Evolutionary conservation across 1,140 invertebrate genomes (phyloP).

Genomic region (Drosophila grimshawi): DNA sequence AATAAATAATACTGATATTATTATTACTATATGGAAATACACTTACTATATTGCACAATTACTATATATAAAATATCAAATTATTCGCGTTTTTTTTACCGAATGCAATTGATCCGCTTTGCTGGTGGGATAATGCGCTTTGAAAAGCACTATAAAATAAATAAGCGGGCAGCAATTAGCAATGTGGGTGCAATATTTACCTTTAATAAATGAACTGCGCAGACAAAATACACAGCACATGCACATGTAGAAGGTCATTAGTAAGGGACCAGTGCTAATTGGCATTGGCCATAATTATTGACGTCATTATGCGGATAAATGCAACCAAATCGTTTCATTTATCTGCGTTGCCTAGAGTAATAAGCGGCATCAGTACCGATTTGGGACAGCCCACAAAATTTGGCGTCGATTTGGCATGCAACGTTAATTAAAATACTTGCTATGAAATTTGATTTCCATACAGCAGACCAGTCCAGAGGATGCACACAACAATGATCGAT

Average conservation of each 20-base stretch:
- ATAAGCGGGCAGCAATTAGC: conserved; percentile 39
- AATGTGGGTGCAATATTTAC: conserved; percentile 22
- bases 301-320: conserved; percentile 10
- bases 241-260: conserved; percentile 18
- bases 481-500: conserved; percentile 4
- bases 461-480: not conserved
- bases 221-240: not conserved
- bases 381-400: conserved; percentile 16
- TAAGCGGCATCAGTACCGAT: conserved; percentile 1
- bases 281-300: conserved; percentile 16
- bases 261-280: conserved; percentile 36
- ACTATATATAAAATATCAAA: not conserved
- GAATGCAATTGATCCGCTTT: not conserved
- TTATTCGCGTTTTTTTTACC: not conserved
- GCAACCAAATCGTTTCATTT: conserved; percentile 13
- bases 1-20: too few relatives aligned
- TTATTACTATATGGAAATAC: too few relatives aligned
- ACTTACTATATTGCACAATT: too few relatives aligned
- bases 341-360: not conserved
- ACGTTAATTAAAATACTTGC: conserved; percentile 39
- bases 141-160: conserved; percentile 28
- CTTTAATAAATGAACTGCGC: conserved; percentile 16
- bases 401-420: conserved; percentile 23
- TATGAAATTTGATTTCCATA: conserved; percentile 31
- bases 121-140: not conserved